These are phyloP conservation scores for Phocoena phocoena DNA, from an alignment of 2,113 vertebrate species.

Conservation along the genomic window DNA sequence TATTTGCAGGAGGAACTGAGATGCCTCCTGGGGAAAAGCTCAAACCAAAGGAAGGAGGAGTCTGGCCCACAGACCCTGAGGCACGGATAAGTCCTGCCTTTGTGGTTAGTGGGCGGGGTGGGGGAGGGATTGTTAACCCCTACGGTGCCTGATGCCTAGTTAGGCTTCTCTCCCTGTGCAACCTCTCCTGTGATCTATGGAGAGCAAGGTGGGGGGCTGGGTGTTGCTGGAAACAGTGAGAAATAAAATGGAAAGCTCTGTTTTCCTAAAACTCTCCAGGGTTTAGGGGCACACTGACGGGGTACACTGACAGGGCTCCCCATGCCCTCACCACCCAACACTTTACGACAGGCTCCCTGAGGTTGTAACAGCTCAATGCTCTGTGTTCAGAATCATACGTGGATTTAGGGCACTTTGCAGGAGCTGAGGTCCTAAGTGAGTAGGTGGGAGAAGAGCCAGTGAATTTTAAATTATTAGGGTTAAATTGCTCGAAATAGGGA, in stretches of 20 bases:
- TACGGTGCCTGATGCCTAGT: background rate
- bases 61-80: too few relatives aligned
- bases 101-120: fast-evolving
- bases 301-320: background rate
- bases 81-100: background rate
- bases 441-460: background rate
- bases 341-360: background rate
- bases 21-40: background rate
- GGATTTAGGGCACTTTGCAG: background rate
- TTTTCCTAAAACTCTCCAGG: background rate
- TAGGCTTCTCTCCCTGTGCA: background rate
- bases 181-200: background rate
- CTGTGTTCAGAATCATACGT: background rate
- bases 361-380: background rate
- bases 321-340: background rate
- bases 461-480: background rate
- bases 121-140: background rate
- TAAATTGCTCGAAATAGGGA: background rate
- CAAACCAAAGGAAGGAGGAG: background rate
- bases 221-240: too few relatives aligned
- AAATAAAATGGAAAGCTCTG: background rate
- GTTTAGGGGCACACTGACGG: background rate
- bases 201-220: background rate
- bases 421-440: background rate
- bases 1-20: background rate